Base-by-base conservation (phyloP, 2,113 vertebrate species). In the Eurystomus gularis region DNA sequence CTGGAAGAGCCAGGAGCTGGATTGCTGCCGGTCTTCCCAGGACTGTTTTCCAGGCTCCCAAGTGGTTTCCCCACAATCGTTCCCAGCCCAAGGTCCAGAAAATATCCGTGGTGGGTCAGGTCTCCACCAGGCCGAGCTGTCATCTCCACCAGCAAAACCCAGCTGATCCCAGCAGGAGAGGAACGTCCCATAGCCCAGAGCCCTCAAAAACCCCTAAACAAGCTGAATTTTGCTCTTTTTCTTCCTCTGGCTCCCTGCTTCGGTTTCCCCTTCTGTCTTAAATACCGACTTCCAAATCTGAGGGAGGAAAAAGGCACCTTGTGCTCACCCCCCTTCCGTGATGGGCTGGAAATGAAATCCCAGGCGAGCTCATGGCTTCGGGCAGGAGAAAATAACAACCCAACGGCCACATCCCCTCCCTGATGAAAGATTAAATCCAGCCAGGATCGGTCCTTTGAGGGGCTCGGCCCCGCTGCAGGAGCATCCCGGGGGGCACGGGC, bases 351-450 rank as follows among this genome's bases (percentile, higher is more conserved):
- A 39, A 40, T 64, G 17, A 40, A 40, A 64, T 19, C 61, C 39
- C 19, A 6, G 11, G 0, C 8, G 39, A 69, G 75, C 17, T 49
- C 16, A 0, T 3, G 35, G 75, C 61, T 82, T 60, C 3, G 2
- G 49, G 44, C 2, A 2, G 70, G 49, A 82, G 12, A 15, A 51
- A 61, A 33, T 12, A 3, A 68, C n/a, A 86, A 5, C 29, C 35
- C 72, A 26, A 2, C 0, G 3, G n/a, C 8, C 6, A 4, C 33
- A 20, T 42, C 33, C 55, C 40, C 31, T 37, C 51, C 40, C 44
- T 14, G 7, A 7, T 16, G 13, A 33, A 46, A 69, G 73, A 18
- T 8, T 16, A 33, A 69, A 72, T 13, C 25, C 85, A 77, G 39
- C 8, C 72, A 46, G 85, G 31, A 35, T 4, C 3, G 31, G 57